These are phyloP conservation scores for Chunga burmeisteri DNA, from an alignment of 2,113 vertebrate species.

Conservation along the genomic window DNA sequence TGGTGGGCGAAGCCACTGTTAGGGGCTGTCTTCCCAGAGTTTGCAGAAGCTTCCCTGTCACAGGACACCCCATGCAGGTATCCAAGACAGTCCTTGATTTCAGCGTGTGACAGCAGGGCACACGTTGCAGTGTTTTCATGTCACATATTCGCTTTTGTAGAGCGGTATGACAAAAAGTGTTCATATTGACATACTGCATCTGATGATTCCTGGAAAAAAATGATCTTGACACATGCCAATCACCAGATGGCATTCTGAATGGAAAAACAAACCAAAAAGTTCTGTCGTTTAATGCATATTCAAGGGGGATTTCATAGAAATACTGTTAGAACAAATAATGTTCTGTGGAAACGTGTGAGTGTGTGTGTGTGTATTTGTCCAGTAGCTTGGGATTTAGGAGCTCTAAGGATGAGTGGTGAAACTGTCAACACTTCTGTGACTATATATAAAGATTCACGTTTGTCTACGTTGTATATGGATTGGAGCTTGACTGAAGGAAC, in stretches of 20 bases:
- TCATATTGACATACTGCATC: neutral
- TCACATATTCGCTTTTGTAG: neutral
- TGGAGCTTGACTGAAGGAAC: neutral
- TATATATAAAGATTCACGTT: neutral
- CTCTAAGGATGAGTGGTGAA: neutral
- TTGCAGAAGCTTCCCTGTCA: neutral
- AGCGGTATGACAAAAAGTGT: neutral
- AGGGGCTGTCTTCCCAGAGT: neutral
- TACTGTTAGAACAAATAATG: neutral
- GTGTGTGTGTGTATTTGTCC: neutral
- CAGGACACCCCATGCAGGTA: neutral
- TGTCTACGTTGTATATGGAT: neutral
- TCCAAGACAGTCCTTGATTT: neutral
- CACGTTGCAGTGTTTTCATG: neutral
- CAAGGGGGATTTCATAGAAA: neutral
- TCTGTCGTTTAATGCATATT: neutral
- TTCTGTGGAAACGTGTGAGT: neutral
- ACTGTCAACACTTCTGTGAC: neutral
- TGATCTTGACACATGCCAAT: neutral
- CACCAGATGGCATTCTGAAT: neutral
- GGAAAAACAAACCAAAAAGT: neutral
- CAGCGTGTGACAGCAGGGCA: neutral
- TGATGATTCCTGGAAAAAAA: neutral
- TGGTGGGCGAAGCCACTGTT: neutral
- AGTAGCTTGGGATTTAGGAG: neutral